Base-by-base conservation (phyloP, 1,140 invertebrate genomes). In the Antheraea mylitta region DNA sequence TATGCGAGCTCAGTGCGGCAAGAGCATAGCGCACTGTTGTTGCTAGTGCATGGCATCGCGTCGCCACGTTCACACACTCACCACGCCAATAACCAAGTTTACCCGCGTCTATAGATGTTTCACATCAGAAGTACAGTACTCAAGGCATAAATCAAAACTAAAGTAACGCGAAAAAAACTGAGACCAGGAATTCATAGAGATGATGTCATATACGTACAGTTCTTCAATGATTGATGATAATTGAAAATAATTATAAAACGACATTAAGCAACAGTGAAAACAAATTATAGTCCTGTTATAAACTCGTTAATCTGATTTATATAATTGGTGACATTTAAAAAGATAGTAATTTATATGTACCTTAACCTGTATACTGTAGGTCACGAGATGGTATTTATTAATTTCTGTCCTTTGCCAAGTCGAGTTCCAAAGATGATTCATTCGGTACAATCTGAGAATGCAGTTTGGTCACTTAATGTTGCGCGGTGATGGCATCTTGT, bases 391-490 rank as follows among this genome's bases (percentile, higher is more conserved):
- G 73, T 67, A 69, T 63, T 81, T 82, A 80, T 79, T 82, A 80
- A 77, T 78, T 70, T 69, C 68, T 74, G 76, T 78, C 76, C 75
- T 70, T 68, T 87, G 87, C 83, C 83, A 90, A 88, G 81, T 80
- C 77, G 58, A 75, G 69, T 74, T 77, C 68, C 77, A 70, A 78
- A 62, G 76, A 76, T 90, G 88, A 90, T 78, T 90, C 86, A 90
- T 80, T 73, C 68, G 68, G 75, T 76, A 73, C 77, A 69, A 76
- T 75, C 75, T 67, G 74, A 82, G 82, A 89, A 90, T 89, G 86
- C 82, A 85, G 84, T 85, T 81, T 61, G 83, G 79, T 81, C 78
- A 81, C 79, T 83, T 79, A 68, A 76, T 74, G 71, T 77, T 77
- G 75, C 72, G 80, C 72, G 68, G 62, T 68, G 73, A 75, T 74